A percentile compares a stretch with the other conserved stretches of the same genome.
Conservation (phyloP, 2,888 invertebrate species). For the Petrolisthes manimaculis region DNA sequence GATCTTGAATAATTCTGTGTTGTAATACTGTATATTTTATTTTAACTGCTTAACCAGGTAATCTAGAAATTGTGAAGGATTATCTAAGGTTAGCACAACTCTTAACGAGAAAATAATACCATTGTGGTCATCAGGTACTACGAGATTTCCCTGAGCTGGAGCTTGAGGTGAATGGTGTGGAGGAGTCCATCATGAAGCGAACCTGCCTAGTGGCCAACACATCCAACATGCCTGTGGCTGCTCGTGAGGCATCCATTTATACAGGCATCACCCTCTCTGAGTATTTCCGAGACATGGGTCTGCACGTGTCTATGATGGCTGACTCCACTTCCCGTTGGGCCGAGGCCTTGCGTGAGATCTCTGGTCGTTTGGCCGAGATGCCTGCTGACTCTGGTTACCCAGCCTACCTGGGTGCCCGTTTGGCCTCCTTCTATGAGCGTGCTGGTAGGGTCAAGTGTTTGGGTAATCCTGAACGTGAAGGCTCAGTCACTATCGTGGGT, state of each 20-base stretch:
- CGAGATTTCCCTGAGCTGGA: conserved; percentile 98
- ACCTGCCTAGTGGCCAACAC: conserved; percentile 99
- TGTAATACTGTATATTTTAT: not conserved
- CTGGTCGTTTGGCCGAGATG: conserved; percentile 98
- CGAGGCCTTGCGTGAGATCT: conserved; percentile 98
- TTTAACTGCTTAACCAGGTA: not conserved
- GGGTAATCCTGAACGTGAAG: conserved; percentile 97
- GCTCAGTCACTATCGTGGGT: conserved; percentile 98
- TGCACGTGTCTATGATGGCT: conserved; percentile 99
- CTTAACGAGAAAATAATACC: no score
- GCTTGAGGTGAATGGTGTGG: conserved; percentile 94
- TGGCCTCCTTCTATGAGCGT: conserved; percentile 99
- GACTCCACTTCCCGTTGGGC: conserved; percentile 99
- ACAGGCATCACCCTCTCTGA: conserved; percentile 99
- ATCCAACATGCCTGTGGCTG: conserved; percentile 99
- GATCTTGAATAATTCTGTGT: no score
- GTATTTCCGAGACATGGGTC: conserved; percentile 97
- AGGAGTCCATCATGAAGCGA: conserved; percentile 99
- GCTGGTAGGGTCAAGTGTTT: conserved; percentile 97
- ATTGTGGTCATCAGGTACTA: conserved; percentile 76
- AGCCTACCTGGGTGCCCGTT: conserved; percentile 96
- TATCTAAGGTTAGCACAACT: no score
- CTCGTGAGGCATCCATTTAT: conserved; percentile 99
- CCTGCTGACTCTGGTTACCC: conserved; percentile 98
- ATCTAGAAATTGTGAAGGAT: no score